phyloP scores from a whole-genome alignment of 2,113 vertebrate genomes.

The Suncus etruscus region DNA sequence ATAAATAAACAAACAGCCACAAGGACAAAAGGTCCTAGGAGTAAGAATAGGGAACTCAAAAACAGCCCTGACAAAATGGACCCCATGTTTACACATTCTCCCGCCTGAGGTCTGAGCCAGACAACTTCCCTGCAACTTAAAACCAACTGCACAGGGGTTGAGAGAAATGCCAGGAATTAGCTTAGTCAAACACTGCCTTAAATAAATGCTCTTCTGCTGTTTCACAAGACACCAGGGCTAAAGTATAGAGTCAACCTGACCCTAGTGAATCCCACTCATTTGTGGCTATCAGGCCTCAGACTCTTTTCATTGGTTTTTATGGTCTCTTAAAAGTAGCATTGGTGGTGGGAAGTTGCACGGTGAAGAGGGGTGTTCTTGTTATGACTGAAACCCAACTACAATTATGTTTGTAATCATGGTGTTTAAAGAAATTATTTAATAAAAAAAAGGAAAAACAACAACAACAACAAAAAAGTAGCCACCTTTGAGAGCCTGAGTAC shows the following conservation, averaged over 20 bases:
- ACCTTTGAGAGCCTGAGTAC: too few relatives aligned
- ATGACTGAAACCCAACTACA: too few relatives aligned
- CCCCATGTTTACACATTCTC: slow-evolving; percentile 69
- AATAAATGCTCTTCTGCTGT: slow-evolving; percentile 68
- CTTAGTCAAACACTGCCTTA: slow-evolving; percentile 77
- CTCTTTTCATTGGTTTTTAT: not conserved
- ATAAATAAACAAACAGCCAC: slow-evolving; percentile 78
- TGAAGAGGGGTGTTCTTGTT: too few relatives aligned
- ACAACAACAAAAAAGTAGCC: too few relatives aligned
- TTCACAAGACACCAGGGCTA: not conserved
- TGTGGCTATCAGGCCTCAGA: not conserved
- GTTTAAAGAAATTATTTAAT: too few relatives aligned
- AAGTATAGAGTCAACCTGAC: not conserved
- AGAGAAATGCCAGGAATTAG: slow-evolving; percentile 77
- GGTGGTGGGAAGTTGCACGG: too few relatives aligned
- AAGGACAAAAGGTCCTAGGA: not conserved
- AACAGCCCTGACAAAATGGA: slow-evolving; percentile 77
- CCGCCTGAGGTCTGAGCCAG: slow-evolving; percentile 53
- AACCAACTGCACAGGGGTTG: slow-evolving; percentile 68
- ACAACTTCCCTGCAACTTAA: slow-evolving; percentile 78
- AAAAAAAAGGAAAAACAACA: too few relatives aligned
- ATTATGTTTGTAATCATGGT: too few relatives aligned
- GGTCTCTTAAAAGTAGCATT: not conserved
- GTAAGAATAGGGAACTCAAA: slow-evolving; percentile 55
- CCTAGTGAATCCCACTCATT: slow-evolving; percentile 4